Evolutionary conservation across 1,140 invertebrate species (phyloP).

Genomic region (Drosophila melanica): DNA sequence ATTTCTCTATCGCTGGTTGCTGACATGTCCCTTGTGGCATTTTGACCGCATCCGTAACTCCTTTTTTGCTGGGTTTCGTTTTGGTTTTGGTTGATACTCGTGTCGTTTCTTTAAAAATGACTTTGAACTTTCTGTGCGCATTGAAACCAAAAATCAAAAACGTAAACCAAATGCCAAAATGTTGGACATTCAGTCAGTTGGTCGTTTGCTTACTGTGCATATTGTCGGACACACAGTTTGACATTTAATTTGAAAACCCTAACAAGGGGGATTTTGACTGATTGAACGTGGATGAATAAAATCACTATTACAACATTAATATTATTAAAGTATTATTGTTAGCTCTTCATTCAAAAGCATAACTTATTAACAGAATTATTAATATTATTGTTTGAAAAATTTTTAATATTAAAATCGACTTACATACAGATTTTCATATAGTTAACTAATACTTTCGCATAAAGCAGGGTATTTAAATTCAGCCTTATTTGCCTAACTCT

Average conservation of each 20-base stretch:
- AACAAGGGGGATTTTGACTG: neutral
- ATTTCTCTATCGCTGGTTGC: slow-evolving; percentile 17
- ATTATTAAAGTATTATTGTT: too few species aligned
- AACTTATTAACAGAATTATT: too few species aligned
- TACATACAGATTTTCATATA: neutral
- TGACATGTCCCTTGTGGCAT: slow-evolving; percentile 41
- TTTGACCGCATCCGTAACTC: slow-evolving; percentile 38
- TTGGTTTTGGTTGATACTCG: slow-evolving; percentile 43
- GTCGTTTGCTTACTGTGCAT: slow-evolving; percentile 10
- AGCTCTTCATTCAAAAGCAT: too few species aligned
- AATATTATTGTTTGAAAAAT: neutral
- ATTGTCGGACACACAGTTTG: slow-evolving; percentile 18
- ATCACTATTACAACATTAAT: too few species aligned
- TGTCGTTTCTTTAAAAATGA: slow-evolving; percentile 66
- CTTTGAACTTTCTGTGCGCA: slow-evolving; percentile 64
- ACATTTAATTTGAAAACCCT: neutral
- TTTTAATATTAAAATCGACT: neutral
- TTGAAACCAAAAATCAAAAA: slow-evolving; percentile 10
- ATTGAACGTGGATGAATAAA: too few species aligned
- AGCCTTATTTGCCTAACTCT: neutral
- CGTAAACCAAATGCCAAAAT: slow-evolving; percentile 45
- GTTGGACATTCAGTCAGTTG: slow-evolving; percentile 19
- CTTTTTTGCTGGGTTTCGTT: slow-evolving; percentile 4
- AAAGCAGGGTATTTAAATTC: neutral
- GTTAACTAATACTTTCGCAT: neutral